Conservation (phyloP, 2,113 vertebrate genomes). For the Chionodraco myersi region DNA sequence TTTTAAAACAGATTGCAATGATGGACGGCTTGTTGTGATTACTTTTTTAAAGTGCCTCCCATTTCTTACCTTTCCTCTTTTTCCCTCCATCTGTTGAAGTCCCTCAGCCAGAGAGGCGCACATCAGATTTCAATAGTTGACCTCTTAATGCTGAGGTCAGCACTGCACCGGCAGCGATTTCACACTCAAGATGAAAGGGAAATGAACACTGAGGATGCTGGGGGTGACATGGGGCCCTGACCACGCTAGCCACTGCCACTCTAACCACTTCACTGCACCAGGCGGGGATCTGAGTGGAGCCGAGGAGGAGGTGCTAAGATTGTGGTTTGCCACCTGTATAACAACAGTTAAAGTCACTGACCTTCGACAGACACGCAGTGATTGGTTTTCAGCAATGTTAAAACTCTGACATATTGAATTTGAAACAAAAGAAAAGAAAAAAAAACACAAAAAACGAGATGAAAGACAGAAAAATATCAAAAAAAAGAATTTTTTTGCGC, state of each 20-base stretch:
- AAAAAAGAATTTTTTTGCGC: too few species aligned
- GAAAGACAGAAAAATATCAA: too few species aligned
- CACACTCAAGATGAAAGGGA: slow-evolving; percentile 89
- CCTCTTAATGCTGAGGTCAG: slow-evolving; percentile 87
- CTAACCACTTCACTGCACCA: slow-evolving; percentile 77
- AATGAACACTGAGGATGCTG: slow-evolving; percentile 83
- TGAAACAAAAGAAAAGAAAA: too few species aligned
- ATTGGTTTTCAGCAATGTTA: slow-evolving; percentile 25
- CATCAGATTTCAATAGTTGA: slow-evolving; percentile 88
- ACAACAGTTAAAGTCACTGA: slow-evolving; percentile 42
- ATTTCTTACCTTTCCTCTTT: slow-evolving; percentile 60
- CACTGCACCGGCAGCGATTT: slow-evolving; percentile 84
- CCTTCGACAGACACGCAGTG: slow-evolving; percentile 18
- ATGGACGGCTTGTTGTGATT: slow-evolving; percentile 24
- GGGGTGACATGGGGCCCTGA: slow-evolving; percentile 80
- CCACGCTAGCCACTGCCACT: slow-evolving; percentile 66
- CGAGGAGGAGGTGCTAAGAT: slow-evolving; percentile 51
- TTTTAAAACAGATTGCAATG: background rate
- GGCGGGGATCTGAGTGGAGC: slow-evolving; percentile 55
- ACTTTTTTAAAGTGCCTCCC: slow-evolving; percentile 32
- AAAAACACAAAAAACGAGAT: too few species aligned
- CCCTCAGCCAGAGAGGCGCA: slow-evolving; percentile 81
- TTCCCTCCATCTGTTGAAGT: slow-evolving; percentile 81
- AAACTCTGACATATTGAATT: slow-evolving; percentile 6
- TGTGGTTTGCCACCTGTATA: slow-evolving; percentile 65